phyloP scores from a whole-genome alignment of 2,888 invertebrate species.

The Polymixis flavicincta region DNA sequence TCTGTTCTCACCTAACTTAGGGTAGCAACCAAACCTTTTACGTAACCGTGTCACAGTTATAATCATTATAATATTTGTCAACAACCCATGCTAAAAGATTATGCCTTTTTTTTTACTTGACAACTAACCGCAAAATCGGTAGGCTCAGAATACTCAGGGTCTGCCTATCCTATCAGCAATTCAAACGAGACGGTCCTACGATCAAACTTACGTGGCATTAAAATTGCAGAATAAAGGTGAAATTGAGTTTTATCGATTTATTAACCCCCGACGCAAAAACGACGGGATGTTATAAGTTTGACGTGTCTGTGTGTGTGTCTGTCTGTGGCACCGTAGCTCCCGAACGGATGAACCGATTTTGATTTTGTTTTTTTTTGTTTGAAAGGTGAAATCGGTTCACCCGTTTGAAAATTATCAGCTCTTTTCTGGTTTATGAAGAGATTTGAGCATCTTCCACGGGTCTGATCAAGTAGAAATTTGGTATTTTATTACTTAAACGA shows the following conservation, averaged over 20 bases:
- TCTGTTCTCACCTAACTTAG: slow-evolving; percentile 49
- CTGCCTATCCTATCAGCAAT: neutral
- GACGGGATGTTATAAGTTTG: no score
- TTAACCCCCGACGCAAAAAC: no score
- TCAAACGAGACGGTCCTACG: neutral
- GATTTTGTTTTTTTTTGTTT: no score
- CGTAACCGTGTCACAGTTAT: slow-evolving; percentile 19
- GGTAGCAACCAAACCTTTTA: slow-evolving; percentile 56
- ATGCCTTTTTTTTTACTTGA: neutral
- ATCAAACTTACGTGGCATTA: neutral
- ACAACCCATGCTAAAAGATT: neutral
- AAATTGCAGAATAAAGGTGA: neutral
- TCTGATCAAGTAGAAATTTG: no score
- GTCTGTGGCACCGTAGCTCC: no score
- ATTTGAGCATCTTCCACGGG: no score
- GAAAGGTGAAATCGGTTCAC: no score
- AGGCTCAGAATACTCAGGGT: neutral
- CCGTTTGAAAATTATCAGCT: no score
- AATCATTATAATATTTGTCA: slow-evolving; percentile 18
- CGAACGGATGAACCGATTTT: no score
- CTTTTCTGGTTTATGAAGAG: no score
- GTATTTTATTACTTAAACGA: no score
- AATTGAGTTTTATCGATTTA: neutral
- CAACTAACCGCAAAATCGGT: neutral
- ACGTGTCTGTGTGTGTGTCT: no score